phyloP scores from a whole-genome alignment of 2,113 vertebrate genomes.

The Notiomystis cincta region DNA sequence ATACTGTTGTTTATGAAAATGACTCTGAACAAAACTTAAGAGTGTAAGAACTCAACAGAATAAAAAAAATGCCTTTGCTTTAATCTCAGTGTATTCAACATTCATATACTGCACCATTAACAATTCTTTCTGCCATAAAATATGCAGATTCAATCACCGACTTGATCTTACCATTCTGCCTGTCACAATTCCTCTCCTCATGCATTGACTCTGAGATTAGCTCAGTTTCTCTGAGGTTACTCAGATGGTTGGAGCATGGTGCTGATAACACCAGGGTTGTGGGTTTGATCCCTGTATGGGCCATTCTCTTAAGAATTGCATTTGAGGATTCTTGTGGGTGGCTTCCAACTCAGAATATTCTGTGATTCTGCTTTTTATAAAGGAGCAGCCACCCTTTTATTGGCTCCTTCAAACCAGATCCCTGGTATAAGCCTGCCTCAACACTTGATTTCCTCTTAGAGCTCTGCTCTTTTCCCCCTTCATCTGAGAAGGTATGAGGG shows the following conservation, averaged over 20 bases:
- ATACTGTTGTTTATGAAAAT: not conserved
- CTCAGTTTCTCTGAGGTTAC: not conserved
- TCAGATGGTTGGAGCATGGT: accelerated
- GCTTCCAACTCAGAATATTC: not conserved
- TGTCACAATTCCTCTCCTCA: not conserved
- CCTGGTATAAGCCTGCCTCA: not conserved
- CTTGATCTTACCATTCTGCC: not conserved
- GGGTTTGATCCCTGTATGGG: too few species aligned
- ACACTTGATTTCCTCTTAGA: not conserved
- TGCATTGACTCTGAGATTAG: accelerated
- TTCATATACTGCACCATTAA: not conserved
- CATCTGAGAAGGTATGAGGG: not conserved
- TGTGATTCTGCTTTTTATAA: not conserved
- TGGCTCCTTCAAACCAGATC: not conserved
- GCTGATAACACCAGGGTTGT: not conserved
- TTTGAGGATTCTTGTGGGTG: not conserved
- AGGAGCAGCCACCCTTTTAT: not conserved
- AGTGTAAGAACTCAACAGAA: not conserved
- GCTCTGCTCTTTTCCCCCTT: not conserved
- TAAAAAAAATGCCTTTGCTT: not conserved
- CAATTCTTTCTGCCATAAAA: not conserved
- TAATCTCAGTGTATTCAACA: not conserved
- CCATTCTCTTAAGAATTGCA: not conserved
- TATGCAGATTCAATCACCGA: not conserved
- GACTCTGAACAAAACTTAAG: not conserved